Percentiles rank a stretch among this genome's conserved stretches.
Evolutionary conservation across 2,797 vertebrate genomes (phyloP).

Genomic region (Loris lydekkerianus): DNA sequence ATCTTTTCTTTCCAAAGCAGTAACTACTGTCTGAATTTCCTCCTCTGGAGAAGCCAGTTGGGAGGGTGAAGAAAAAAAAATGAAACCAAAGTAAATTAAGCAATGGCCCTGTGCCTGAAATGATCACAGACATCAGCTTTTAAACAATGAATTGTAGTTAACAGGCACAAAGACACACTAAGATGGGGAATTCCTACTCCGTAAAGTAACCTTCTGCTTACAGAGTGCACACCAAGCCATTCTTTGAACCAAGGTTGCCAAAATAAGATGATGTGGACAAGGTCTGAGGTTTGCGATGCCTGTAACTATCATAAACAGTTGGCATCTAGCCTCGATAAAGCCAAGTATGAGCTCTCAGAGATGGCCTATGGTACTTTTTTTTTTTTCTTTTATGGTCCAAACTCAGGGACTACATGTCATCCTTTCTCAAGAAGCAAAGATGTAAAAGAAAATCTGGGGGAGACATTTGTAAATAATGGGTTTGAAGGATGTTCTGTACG

Average conservation of each 20-base stretch:
- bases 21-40: slow-evolving; percentile 81
- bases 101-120: slow-evolving; percentile 82
- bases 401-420: background rate
- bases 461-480: background rate
- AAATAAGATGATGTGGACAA: background rate
- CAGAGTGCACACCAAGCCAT: slow-evolving; percentile 61
- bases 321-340: background rate
- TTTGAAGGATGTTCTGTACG: background rate
- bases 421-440: slow-evolving; percentile 29
- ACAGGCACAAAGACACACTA: slow-evolving; percentile 64
- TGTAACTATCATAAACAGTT: background rate
- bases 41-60: slow-evolving; percentile 76
- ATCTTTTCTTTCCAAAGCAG: slow-evolving; percentile 78
- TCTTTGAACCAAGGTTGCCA: slow-evolving; percentile 3
- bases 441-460: background rate
- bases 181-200: slow-evolving; percentile 77
- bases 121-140: slow-evolving; percentile 84
- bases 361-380: background rate
- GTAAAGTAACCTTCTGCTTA: slow-evolving; percentile 76
- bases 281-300: slow-evolving; percentile 12
- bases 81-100: slow-evolving; percentile 84
- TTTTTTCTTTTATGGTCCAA: background rate
- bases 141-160: slow-evolving; percentile 82
- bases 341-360: background rate
- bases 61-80: slow-evolving; percentile 66